These are phyloP conservation scores for Dromaius novaehollandiae DNA, from an alignment of 2,113 vertebrate genomes.

Conservation along the genomic window DNA sequence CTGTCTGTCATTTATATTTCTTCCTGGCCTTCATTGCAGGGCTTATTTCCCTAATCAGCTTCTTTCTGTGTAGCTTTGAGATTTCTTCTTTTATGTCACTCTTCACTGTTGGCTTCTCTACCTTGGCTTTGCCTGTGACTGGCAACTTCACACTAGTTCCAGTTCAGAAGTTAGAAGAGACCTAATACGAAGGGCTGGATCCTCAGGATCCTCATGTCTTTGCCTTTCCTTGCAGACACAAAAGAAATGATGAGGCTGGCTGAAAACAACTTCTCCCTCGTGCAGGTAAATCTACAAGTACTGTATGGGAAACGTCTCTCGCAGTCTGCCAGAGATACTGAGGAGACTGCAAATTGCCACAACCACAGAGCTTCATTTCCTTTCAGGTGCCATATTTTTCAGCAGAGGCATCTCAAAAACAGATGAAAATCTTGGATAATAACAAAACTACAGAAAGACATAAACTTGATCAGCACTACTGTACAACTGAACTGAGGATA, in stretches of 20 bases:
- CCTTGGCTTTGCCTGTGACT: neutral
- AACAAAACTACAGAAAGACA: neutral
- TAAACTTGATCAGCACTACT: neutral
- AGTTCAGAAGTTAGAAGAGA: neutral
- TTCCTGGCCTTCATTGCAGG: neutral
- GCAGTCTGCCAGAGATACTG: neutral
- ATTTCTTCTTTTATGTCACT: neutral
- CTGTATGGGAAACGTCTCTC: neutral
- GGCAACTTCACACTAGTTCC: neutral
- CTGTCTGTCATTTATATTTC: conserved; percentile 8
- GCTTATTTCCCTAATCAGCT: neutral
- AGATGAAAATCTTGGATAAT: neutral
- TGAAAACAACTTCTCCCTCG: neutral
- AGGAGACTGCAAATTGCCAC: neutral
- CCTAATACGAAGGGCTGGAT: neutral
- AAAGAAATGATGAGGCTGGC: neutral
- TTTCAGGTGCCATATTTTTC: neutral
- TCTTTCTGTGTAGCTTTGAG: neutral
- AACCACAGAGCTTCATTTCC: neutral
- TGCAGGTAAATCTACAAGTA: neutral
- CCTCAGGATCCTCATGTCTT: neutral
- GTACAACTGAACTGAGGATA: neutral
- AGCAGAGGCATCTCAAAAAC: neutral
- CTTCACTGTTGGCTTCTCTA: neutral
- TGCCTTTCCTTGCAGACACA: neutral